Percentiles rank a stretch among this genome's conserved stretches.
Conservation (phyloP, 1,140 invertebrate genomes). For the Hyles euphorbiae region DNA sequence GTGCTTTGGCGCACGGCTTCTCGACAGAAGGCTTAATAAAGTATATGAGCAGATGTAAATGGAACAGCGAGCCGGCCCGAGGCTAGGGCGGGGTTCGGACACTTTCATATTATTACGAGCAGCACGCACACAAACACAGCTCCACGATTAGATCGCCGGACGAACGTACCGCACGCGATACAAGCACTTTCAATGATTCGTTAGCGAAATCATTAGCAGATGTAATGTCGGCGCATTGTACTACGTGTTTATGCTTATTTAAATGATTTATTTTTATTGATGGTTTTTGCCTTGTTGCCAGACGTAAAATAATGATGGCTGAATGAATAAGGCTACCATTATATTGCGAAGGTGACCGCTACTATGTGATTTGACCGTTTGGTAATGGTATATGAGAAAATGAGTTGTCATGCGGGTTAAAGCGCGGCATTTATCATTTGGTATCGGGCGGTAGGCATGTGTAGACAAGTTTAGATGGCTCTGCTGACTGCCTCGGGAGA, state of each 20-base stretch:
- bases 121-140: slow-evolving; percentile 60
- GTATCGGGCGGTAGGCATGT: slow-evolving; percentile 32
- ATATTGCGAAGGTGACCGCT: slow-evolving; percentile 63
- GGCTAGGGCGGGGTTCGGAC: slow-evolving; percentile 69
- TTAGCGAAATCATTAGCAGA: slow-evolving; percentile 75
- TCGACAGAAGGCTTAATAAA: slow-evolving; percentile 70
- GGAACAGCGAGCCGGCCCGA: slow-evolving; percentile 59
- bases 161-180: slow-evolving; percentile 61
- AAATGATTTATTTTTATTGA: slow-evolving; percentile 76
- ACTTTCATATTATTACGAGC: slow-evolving; percentile 73
- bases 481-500: not conserved
- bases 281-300: slow-evolving; percentile 73
- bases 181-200: slow-evolving; percentile 73
- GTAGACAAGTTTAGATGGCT: slow-evolving; percentile 46
- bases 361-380: slow-evolving; percentile 66
- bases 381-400: slow-evolving; percentile 67
- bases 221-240: slow-evolving; percentile 73
- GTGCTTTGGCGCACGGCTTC: slow-evolving; percentile 29
- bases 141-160: slow-evolving; percentile 51
- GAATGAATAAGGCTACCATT: slow-evolving; percentile 69
- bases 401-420: slow-evolving; percentile 67
- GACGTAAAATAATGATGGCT: slow-evolving; percentile 73
- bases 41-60: slow-evolving; percentile 72
- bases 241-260: slow-evolving; percentile 74
- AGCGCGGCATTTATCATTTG: slow-evolving; percentile 50